Conservation (phyloP, 2,113 vertebrate genomes). For the Poeciliopsis retropinna region DNA sequence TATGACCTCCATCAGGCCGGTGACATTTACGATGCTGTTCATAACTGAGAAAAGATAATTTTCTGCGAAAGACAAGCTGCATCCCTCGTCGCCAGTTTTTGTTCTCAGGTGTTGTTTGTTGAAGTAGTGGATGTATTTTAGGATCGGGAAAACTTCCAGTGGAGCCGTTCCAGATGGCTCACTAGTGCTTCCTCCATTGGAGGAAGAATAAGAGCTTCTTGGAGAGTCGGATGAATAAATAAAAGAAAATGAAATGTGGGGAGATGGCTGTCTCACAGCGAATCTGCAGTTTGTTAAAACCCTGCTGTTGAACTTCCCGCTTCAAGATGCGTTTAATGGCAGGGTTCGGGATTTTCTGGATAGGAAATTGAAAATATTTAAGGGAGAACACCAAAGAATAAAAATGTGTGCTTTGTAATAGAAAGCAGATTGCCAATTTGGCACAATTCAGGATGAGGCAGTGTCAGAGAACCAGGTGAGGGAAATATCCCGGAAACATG, state of each 20-base stretch:
- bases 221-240: slow-evolving; percentile 34
- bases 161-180: slow-evolving; percentile 58
- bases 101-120: slow-evolving; percentile 59
- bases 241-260: slow-evolving; percentile 38
- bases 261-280: slow-evolving; percentile 26
- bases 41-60: slow-evolving; percentile 28
- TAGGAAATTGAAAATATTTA: slow-evolving; percentile 36
- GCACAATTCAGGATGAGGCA: slow-evolving; percentile 1
- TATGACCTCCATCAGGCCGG: background rate
- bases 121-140: slow-evolving; percentile 35
- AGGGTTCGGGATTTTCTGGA: slow-evolving; percentile 35
- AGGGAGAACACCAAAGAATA: slow-evolving; percentile 16
- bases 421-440: slow-evolving; percentile 28
- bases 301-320: slow-evolving; percentile 35
- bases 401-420: slow-evolving; percentile 23
- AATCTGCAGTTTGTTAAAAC: slow-evolving; percentile 36
- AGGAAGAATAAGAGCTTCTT: slow-evolving; percentile 38
- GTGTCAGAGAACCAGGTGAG: slow-evolving; percentile 19
- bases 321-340: slow-evolving; percentile 46
- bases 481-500: slow-evolving; percentile 21
- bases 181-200: slow-evolving; percentile 40
- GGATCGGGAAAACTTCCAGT: slow-evolving; percentile 35
- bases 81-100: background rate
- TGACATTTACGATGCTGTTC: slow-evolving; percentile 19
- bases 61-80: slow-evolving; percentile 2